phyloP scores from a whole-genome alignment of 2,113 vertebrate species.

The Thinocorus orbignyianus region DNA sequence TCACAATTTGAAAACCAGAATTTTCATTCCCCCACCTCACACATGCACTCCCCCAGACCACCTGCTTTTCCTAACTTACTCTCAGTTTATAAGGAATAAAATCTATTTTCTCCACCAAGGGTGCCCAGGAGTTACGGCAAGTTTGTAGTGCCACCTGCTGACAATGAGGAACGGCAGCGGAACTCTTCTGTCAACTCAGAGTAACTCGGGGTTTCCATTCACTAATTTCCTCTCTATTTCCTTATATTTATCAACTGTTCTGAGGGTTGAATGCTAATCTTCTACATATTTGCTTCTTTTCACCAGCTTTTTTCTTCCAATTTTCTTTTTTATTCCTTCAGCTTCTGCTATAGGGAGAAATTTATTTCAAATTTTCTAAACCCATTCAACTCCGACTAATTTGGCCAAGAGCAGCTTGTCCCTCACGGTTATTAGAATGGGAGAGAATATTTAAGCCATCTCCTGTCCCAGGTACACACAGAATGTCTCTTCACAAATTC shows the following conservation, averaged over 20 bases:
- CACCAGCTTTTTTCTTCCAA: neutral
- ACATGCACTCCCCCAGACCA: neutral
- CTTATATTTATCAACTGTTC: slow-evolving; percentile 12
- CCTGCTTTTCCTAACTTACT: neutral
- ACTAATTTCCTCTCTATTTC: slow-evolving; percentile 36
- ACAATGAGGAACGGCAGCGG: neutral
- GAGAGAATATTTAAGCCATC: neutral
- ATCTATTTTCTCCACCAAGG: neutral
- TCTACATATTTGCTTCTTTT: neutral
- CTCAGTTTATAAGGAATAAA: neutral
- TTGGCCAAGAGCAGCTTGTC: neutral
- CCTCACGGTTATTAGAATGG: neutral
- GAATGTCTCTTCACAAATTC: neutral
- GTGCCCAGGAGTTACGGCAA: neutral
- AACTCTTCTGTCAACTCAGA: neutral
- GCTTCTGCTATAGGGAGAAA: neutral
- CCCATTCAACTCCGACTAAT: neutral
- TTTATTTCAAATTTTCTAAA: neutral
- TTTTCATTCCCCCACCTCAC: neutral
- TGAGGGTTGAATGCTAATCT: neutral
- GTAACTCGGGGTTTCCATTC: neutral
- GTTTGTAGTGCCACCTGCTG: slow-evolving; percentile 43
- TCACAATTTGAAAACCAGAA: neutral
- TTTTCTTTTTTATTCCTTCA: neutral
- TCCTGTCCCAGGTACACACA: neutral